Percentiles rank a stretch among this genome's conserved stretches.
phyloP scores from a whole-genome alignment of 2,113 vertebrate genomes.

The Chaetodon auriga region DNA sequence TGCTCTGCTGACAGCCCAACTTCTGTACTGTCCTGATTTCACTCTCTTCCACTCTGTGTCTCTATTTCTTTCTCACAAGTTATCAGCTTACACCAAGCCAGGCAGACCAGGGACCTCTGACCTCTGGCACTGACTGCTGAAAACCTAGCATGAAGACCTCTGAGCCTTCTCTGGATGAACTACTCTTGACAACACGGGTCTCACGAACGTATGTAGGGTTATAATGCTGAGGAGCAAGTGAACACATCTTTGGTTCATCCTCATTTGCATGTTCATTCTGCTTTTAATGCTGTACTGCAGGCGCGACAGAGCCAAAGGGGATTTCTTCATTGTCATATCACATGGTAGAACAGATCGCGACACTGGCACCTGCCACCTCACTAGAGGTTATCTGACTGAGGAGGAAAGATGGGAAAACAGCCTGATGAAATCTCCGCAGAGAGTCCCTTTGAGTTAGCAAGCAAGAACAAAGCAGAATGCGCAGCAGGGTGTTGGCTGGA shows the following conservation, averaged over 20 bases:
- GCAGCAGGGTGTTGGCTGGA: constrained; percentile 55
- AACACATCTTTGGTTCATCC: constrained; percentile 37
- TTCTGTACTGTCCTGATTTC: constrained; percentile 22
- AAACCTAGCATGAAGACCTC: constrained; percentile 35
- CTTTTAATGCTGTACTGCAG: constrained; percentile 35
- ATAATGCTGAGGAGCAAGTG: constrained; percentile 5
- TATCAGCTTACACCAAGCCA: constrained; percentile 52
- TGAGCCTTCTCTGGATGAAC: constrained; percentile 35
- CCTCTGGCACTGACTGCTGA: constrained; percentile 49
- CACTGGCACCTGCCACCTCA: constrained; percentile 40
- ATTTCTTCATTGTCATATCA: constrained; percentile 36
- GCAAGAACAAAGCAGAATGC: constrained; percentile 65
- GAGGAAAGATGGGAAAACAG: constrained; percentile 36
- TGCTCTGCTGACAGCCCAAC: constrained; percentile 45
- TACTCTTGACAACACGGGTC: constrained; percentile 19
- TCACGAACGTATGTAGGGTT: constrained; percentile 14
- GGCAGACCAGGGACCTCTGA: constrained; percentile 43
- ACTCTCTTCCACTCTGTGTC: background rate
- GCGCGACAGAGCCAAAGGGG: constrained; percentile 45
- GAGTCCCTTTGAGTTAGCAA: constrained; percentile 51
- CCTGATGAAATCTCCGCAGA: constrained; percentile 37
- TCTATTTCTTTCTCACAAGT: constrained; percentile 45
- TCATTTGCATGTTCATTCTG: constrained; percentile 56
- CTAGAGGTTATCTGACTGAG: constrained; percentile 59
- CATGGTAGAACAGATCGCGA: constrained; percentile 43